These are phyloP conservation scores for Drosophila arizonae DNA, from an alignment of 1,140 invertebrate species.

Conservation along the genomic window DNA sequence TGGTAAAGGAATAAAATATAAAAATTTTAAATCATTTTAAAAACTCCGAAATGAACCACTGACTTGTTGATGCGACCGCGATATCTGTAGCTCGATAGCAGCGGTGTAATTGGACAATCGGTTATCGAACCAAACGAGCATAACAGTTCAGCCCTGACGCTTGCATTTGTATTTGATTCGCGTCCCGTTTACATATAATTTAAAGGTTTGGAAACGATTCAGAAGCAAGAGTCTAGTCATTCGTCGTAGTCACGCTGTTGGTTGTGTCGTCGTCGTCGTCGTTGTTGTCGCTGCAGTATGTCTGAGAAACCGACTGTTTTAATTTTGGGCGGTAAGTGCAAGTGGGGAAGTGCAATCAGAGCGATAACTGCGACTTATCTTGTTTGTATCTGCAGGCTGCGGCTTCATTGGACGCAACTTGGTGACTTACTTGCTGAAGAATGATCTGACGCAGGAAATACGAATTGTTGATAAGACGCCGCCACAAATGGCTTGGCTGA, in stretches of 20 bases:
- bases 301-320: conserved; percentile 79
- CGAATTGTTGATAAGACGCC: conserved; percentile 96
- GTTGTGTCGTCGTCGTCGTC: conserved; percentile 36
- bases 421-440: conserved; percentile 90
- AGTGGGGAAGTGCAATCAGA: not conserved
- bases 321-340: conserved; percentile 78
- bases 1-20: too few relatives aligned
- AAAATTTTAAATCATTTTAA: too few relatives aligned
- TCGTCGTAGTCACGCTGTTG: conserved; percentile 45
- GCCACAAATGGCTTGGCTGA: conserved; percentile 95
- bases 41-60: not conserved
- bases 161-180: conserved; percentile 21
- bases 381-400: conserved; percentile 85
- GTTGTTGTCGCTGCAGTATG: conserved; percentile 63
- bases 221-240: conserved; percentile 36
- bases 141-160: conserved; percentile 7
- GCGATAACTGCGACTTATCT: conserved; percentile 22
- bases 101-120: not conserved
- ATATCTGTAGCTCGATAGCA: not conserved
- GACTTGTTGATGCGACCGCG: conserved; percentile 7
- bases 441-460: conserved; percentile 89
- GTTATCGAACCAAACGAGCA: conserved; percentile 2
- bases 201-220: conserved; percentile 26
- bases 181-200: conserved; percentile 30
- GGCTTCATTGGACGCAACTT: conserved; percentile 96